Percentiles rank a stretch among this genome's conserved stretches.
phyloP scores from a whole-genome alignment of 2,797 vertebrate genomes.

The Myotis vivesi region DNA sequence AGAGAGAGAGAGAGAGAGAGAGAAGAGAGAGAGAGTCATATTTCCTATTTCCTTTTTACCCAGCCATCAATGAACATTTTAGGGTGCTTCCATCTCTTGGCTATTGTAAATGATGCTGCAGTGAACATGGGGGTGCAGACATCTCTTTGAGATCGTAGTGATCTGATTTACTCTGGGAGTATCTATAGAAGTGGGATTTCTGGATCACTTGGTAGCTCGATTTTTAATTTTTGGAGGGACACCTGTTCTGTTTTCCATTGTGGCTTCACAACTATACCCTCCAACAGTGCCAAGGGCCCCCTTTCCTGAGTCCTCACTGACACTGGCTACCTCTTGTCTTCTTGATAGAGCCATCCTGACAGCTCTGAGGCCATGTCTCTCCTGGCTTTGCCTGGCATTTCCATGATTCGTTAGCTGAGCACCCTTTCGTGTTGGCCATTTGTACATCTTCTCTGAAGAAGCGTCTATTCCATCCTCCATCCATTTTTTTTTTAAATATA shows the following conservation, averaged over 20 bases:
- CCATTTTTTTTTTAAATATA: too few relatives aligned
- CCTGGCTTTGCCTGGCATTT: background rate
- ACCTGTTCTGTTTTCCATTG: too few relatives aligned
- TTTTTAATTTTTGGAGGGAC: background rate
- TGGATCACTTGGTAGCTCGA: background rate
- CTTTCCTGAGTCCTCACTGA: background rate
- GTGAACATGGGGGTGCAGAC: background rate
- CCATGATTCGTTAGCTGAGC: background rate
- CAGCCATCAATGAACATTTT: background rate
- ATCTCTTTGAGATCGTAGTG: background rate
- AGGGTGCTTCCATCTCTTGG: background rate
- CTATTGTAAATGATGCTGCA: background rate
- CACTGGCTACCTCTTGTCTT: background rate
- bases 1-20: too few relatives aligned
- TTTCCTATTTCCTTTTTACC: background rate
- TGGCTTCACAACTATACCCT: background rate
- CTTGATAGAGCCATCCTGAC: background rate
- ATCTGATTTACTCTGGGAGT: background rate
- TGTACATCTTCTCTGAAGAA: background rate
- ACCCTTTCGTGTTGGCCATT: background rate
- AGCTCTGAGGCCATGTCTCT: background rate
- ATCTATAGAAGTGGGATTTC: background rate
- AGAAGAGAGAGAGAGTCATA: too few relatives aligned
- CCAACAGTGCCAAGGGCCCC: background rate
- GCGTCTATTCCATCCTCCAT: background rate